Evolutionary conservation across 2,113 vertebrate genomes (phyloP).

Genomic region (Sylvilagus bachmani): DNA sequence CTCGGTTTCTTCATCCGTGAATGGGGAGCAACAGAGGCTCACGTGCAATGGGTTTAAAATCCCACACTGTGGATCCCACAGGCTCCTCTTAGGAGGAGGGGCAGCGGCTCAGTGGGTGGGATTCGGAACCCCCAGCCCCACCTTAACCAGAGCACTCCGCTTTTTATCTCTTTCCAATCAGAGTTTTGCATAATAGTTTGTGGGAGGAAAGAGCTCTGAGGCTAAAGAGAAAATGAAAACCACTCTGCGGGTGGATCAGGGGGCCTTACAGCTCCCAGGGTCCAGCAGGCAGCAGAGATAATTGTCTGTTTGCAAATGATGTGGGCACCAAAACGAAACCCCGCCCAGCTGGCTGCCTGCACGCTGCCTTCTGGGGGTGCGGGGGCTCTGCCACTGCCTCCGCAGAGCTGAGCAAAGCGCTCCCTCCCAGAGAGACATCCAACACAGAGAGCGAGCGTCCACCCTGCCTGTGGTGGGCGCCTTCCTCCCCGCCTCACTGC

Average conservation of each 20-base stretch:
- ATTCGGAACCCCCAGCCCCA: background rate
- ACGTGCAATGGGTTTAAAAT: background rate
- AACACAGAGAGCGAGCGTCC: background rate
- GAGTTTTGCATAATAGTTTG: constrained; percentile 55
- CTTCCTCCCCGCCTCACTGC: background rate
- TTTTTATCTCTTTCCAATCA: constrained; percentile 70
- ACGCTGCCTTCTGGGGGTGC: background rate
- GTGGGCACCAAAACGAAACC: constrained; percentile 56
- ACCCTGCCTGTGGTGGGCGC: background rate
- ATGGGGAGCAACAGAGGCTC: background rate
- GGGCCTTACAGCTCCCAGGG: background rate
- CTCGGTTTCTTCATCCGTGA: background rate
- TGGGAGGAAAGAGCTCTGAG: constrained; percentile 64
- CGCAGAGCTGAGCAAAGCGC: accelerated
- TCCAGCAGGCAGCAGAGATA: background rate
- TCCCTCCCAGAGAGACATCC: background rate
- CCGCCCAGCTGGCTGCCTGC: background rate
- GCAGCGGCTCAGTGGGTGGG: constrained; percentile 35
- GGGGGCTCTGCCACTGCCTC: background rate
- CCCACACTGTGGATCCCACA: background rate
- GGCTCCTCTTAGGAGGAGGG: background rate
- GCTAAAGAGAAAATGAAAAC: constrained; percentile 71
- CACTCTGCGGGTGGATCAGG: background rate
- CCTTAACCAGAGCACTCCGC: constrained; percentile 30
- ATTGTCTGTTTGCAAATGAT: constrained; percentile 58